Conservation (phyloP, 2,797 vertebrate genomes). For the Rhodeus uyekii region DNA sequence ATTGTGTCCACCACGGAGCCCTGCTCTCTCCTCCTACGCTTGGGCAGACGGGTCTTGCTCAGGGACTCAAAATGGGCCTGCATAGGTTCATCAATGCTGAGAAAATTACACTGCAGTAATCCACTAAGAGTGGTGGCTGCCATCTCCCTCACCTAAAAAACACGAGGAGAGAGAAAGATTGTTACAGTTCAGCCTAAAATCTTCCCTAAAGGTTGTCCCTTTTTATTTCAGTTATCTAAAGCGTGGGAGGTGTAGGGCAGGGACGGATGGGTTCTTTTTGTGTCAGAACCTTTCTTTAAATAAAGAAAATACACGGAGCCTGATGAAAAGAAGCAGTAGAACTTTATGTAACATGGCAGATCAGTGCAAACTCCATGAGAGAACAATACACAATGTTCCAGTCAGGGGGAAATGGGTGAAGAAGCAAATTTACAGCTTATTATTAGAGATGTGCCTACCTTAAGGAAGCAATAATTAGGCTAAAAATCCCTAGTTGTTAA, state of each 20-base stretch:
- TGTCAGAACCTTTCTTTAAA: not conserved
- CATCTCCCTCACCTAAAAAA: constrained; percentile 93
- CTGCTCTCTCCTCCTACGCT: constrained; percentile 87
- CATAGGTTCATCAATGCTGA: constrained; percentile 89
- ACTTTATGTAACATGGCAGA: constrained; percentile 32
- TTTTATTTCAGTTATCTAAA: constrained; percentile 16
- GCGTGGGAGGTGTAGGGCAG: not conserved
- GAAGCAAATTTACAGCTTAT: constrained; percentile 10
- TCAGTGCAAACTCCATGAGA: constrained; percentile 56
- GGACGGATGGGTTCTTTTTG: not conserved
- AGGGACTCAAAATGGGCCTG: constrained; percentile 94
- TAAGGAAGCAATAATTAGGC: not conserved
- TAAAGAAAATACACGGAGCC: not conserved
- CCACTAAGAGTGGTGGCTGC: constrained; percentile 95
- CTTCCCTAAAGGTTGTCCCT: too few relatives aligned
- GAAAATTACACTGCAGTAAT: constrained; percentile 93
- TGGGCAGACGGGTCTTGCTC: constrained; percentile 91
- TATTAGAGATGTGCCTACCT: not conserved
- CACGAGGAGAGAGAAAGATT: not conserved
- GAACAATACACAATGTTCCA: constrained; percentile 61
- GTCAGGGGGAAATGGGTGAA: not conserved
- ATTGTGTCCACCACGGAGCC: constrained; percentile 85
- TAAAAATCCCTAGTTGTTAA: not conserved
- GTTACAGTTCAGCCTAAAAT: not conserved
- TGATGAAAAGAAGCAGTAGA: not conserved